Evolutionary conservation across 2,113 vertebrate species (phyloP), one percentile per base, ranked within the genome.

Genomic region (Apodemus speciosus): DNA sequence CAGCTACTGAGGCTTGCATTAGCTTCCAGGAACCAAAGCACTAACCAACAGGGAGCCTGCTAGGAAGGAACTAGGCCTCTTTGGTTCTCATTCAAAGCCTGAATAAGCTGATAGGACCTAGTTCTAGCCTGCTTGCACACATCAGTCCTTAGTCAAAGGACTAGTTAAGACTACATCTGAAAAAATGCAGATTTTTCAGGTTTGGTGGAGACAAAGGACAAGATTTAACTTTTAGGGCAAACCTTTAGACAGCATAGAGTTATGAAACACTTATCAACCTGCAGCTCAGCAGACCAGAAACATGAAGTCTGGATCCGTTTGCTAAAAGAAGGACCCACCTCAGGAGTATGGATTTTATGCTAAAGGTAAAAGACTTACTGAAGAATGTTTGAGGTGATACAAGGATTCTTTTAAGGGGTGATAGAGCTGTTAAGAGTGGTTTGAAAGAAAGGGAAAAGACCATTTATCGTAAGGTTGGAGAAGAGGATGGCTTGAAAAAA

Each of bases 401-500:
- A 58, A 83, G 56, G 69, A 43, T 80, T 18, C 32, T 1, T 69
- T 62, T 84, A 43, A 73, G 46, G 40, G 30, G 9, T 20, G n/a
- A 56, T 69, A 40, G 9, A 51, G 51, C 25, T 72, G 16, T 75
- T 46, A 56, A 90, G 38, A 72, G 62, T 66, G 46, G 16, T 83
- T 92, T 84, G 46, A 84, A 92, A 64, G 14, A 35, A 77, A 15
- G 2, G 27, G 73, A 46, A 64, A 53, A 89, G 53, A 20, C 25
- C n/a, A 1, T 32, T 80, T 92, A 35, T 80, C 43, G 20, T 38
- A 62, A 43, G 77, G 8, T 62, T 89, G 53, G 40, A 84, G 38
- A 62, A n/a, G 60, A 90, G 64, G 66, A 69, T 38, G 75, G 27
- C 86, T 85, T 75, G 88, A 77, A 77, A 56, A 89, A 73, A 46